Evolutionary conservation across 2,888 invertebrate genomes (phyloP).

Genomic region (Chirona hameri): DNA sequence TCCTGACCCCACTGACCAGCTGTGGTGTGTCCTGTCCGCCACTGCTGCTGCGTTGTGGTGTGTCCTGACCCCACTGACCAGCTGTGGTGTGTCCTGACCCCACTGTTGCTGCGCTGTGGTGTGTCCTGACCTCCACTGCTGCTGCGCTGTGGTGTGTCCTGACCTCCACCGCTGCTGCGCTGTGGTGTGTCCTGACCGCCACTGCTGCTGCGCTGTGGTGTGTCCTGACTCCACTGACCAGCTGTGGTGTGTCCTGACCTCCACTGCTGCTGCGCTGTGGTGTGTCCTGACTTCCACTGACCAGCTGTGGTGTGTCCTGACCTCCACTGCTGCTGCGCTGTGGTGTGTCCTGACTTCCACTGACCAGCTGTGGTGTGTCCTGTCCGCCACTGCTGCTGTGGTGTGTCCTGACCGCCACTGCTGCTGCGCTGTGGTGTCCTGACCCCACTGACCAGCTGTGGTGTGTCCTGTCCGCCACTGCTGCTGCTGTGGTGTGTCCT

Average conservation of each 20-base stretch:
- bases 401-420: no score
- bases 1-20: slow-evolving; percentile 31
- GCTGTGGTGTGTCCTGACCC: no score
- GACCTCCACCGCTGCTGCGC: slow-evolving; percentile 32
- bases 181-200: slow-evolving; percentile 39
- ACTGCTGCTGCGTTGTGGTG: no score
- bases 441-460: slow-evolving; percentile 34
- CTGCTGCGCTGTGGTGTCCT: no score
- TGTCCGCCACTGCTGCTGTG: slow-evolving; percentile 49
- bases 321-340: no score
- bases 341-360: no score
- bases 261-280: no score
- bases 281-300: no score
- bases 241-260: slow-evolving; percentile 32
- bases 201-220: no score
- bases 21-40: slow-evolving; percentile 39
- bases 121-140: neutral
- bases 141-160: no score
- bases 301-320: slow-evolving; percentile 34
- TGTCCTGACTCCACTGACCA: neutral
- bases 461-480: slow-evolving; percentile 46
- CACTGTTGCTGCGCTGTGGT: slow-evolving; percentile 34
- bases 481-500: no score
- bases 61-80: no score
- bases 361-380: slow-evolving; percentile 34